Conservation (phyloP, 2,888 invertebrate species). For the Aspidiotus destructor region DNA sequence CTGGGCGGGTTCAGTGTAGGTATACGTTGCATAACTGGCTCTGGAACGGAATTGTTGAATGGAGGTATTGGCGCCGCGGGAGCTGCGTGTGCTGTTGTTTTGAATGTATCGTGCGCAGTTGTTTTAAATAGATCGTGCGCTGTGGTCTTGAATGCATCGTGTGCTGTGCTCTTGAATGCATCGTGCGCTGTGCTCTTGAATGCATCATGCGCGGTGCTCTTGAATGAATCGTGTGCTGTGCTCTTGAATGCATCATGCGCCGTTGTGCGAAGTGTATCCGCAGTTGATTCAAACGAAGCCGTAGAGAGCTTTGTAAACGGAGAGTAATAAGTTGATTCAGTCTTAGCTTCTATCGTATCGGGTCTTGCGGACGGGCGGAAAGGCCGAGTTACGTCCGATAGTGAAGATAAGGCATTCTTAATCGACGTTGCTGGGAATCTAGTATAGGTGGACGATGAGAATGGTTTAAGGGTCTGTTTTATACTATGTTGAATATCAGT, state of each 20-base stretch:
- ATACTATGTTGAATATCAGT: background rate
- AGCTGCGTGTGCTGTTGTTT: background rate
- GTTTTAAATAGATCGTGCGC: background rate
- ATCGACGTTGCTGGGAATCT: background rate
- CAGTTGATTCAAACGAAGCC: background rate
- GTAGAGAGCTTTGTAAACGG: background rate
- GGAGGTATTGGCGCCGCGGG: background rate
- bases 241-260: background rate
- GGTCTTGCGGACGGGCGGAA: conserved; percentile 3
- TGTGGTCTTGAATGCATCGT: background rate
- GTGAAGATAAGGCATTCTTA: background rate
- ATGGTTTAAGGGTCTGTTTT: background rate
- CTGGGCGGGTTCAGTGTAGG: conserved; percentile 28
- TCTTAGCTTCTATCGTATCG: background rate
- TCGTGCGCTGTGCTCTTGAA: background rate
- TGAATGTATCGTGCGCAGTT: background rate
- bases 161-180: background rate
- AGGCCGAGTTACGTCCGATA: background rate
- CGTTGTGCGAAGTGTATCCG: background rate
- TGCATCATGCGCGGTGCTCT: background rate
- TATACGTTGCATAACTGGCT: conserved; percentile 18
- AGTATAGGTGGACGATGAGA: background rate
- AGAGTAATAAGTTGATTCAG: background rate
- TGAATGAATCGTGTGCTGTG: background rate
- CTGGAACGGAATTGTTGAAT: conserved; percentile 9